These are phyloP conservation scores for Cervus canadensis DNA, from an alignment of 2,113 vertebrate species.

Conservation along the genomic window DNA sequence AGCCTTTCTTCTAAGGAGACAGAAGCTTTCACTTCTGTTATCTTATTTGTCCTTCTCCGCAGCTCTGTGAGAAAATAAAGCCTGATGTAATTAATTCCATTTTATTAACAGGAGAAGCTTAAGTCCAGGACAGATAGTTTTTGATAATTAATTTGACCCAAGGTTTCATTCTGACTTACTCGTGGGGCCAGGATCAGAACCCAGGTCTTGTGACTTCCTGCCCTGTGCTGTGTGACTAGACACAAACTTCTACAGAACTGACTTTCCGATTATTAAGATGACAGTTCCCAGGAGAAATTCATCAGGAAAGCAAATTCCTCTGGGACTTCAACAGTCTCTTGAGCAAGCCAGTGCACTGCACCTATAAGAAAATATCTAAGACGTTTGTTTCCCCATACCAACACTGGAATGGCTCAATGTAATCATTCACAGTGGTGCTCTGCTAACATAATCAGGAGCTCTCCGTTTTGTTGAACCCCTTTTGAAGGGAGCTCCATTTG, in stretches of 20 bases:
- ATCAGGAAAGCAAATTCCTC: not conserved
- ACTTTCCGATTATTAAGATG: not conserved
- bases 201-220: not conserved
- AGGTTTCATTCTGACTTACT: not conserved
- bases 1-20: constrained; percentile 47
- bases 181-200: not conserved
- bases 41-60: constrained; percentile 11
- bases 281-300: not conserved
- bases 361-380: not conserved
- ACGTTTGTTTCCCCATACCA: not conserved
- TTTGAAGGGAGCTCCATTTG: not conserved
- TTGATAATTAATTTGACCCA: constrained; percentile 10
- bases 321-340: not conserved
- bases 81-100: constrained; percentile 42
- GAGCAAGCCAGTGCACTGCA: not conserved
- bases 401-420: not conserved
- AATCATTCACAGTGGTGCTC: not conserved
- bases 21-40: constrained; percentile 47
- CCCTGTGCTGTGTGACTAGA: not conserved
- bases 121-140: constrained; percentile 8
- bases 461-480: not conserved
- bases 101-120: constrained; percentile 34
- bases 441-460: not conserved
- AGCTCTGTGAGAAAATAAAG: constrained; percentile 51
- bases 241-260: not conserved